Base-by-base conservation (phyloP, 2,797 vertebrate species). In the Sphenodon punctatus region DNA sequence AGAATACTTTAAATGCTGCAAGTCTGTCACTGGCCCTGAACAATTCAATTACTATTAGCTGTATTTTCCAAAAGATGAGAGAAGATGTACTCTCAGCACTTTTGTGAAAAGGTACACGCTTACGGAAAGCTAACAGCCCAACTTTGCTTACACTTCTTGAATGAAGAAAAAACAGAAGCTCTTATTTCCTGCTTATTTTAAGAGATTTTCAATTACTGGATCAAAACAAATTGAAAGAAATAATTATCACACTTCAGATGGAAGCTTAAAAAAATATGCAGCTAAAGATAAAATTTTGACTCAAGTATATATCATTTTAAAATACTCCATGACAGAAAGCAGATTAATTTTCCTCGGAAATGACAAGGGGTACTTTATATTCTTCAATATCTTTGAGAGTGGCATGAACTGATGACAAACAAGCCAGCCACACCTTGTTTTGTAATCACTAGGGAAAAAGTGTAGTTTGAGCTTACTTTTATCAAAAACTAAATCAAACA, bases 221-320 rank as follows among this genome's bases (percentile, higher is more conserved):
- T 48, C 82, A 67, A 78, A 80, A 87, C 45, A 82, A 61, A 2
- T 3, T 67, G 67, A 67, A 84, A 68, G 14, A 56, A 77, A 51
- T 74, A 41, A 51, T 51, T 13, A 7, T 16, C 51, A 51, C 16
- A 51, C 7, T 16, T 51, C n/a, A 51, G 75, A 48, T 67, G 69
- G 3, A 17, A 86, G 64, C 38, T 67, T 63, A 49, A 84, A 89
- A 74, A 67, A n/a, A n/a, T n/a, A 34, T 48, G 3, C 23, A 85
- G 68, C 17, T 42, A 65, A 65, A 70, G 12, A 46, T 81, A 82
- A 86, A 82, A 89, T 61, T 34, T 41, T 75, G 19, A 77, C 86
- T 73, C 2, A 75, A 53, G 4, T 23, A 36, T 43, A 14, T 25
- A 76, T 49, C 61, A 83, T 78, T 82, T 65, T 22, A 48, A 90